These are phyloP conservation scores for Phaetusa simplex DNA, from an alignment of 2,113 vertebrate genomes.

Conservation along the genomic window DNA sequence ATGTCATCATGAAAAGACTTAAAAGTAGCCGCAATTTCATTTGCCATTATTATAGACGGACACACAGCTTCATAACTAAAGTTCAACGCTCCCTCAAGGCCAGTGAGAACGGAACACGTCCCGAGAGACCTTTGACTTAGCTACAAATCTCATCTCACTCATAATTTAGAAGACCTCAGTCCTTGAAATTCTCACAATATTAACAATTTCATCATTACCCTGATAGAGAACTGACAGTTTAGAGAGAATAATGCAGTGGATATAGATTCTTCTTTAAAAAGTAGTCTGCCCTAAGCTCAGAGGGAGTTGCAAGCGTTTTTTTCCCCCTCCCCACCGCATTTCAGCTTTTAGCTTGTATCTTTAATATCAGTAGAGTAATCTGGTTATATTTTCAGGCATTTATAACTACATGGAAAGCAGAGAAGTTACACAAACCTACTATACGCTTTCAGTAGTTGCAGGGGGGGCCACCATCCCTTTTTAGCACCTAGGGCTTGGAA, in stretches of 20 bases:
- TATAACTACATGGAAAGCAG: background rate
- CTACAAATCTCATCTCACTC: background rate
- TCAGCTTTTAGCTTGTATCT: background rate
- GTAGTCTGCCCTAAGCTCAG: background rate
- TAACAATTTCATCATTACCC: background rate
- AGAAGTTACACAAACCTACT: background rate
- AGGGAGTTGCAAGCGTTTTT: background rate
- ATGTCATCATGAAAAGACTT: background rate
- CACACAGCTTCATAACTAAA: too few species aligned
- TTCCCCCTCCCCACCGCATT: fast-evolving
- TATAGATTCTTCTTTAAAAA: background rate
- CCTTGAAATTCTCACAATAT: background rate
- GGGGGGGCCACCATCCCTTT: background rate
- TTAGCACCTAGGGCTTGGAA: fast-evolving
- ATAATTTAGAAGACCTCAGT: background rate
- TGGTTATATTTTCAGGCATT: background rate
- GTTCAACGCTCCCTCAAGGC: background rate
- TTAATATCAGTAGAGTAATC: background rate
- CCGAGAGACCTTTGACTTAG: background rate
- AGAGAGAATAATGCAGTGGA: background rate
- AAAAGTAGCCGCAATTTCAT: background rate
- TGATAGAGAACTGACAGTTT: background rate
- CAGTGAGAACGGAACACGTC: background rate
- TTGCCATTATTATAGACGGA: background rate
- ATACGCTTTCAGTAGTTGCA: background rate